These are phyloP conservation scores for Pseudochirops cupreus DNA, from an alignment of 2,797 vertebrate species.

Conservation along the genomic window DNA sequence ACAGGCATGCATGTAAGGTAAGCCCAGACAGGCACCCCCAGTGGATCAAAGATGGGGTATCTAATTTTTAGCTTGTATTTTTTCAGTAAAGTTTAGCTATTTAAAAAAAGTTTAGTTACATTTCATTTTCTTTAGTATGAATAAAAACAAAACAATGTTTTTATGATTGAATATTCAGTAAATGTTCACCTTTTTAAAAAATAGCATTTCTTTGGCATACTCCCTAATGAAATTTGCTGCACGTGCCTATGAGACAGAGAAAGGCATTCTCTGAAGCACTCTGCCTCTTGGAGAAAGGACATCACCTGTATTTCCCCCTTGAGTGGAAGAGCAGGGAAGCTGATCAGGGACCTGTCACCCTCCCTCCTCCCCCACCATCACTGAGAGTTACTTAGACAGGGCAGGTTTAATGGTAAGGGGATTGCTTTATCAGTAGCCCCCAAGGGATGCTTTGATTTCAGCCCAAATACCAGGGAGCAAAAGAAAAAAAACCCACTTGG, in stretches of 20 bases:
- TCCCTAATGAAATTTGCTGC: background rate
- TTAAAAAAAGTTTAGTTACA: background rate
- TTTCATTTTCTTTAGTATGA: background rate
- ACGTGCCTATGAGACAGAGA: background rate
- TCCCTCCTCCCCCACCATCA: background rate
- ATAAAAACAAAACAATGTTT: background rate
- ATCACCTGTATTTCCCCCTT: background rate
- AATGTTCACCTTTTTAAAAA: background rate
- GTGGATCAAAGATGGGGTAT: background rate
- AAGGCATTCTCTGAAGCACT: background rate
- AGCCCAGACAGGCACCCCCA: background rate
- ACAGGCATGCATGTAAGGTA: background rate
- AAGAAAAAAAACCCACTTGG: background rate
- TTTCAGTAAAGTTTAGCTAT: background rate
- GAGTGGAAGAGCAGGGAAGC: background rate
- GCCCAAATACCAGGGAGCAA: background rate
- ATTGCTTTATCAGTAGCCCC: background rate
- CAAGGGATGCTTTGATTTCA: background rate
- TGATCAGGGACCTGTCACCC: background rate
- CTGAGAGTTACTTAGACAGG: background rate
- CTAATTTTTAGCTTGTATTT: background rate
- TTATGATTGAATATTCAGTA: background rate
- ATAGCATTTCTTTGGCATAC: background rate
- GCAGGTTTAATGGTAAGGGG: background rate
- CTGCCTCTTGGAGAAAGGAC: background rate